Evolutionary conservation across 2,113 vertebrate genomes (phyloP).

Genomic region (Pelvicachromis taeniatus): DNA sequence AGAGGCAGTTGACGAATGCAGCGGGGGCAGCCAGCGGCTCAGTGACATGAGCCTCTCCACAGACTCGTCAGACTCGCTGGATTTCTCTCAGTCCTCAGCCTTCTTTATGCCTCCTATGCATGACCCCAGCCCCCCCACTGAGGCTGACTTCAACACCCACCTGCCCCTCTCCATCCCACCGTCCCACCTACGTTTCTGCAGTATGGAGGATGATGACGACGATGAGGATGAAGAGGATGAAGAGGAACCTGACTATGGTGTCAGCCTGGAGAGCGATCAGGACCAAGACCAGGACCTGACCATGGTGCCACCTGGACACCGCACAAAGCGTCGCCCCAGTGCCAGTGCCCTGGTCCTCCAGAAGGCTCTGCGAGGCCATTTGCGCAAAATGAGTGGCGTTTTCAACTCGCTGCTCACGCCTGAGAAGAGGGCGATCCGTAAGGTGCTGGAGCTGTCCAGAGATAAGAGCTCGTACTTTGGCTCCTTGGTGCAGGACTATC

Average conservation of each 20-base stretch:
- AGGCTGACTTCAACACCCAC: slow-evolving; percentile 63
- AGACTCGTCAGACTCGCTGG: slow-evolving; percentile 90
- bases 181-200: slow-evolving; percentile 72
- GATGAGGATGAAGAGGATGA: slow-evolving; percentile 60
- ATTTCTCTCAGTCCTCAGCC: slow-evolving; percentile 77
- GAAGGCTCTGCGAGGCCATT: slow-evolving; percentile 82
- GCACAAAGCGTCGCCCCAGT: slow-evolving; percentile 78
- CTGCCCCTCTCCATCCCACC: slow-evolving; percentile 72
- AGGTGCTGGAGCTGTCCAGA: slow-evolving; percentile 83
- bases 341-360: slow-evolving; percentile 80
- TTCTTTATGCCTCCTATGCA: slow-evolving; percentile 72
- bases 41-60: slow-evolving; percentile 96
- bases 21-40: slow-evolving; percentile 78
- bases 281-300: slow-evolving; percentile 64
- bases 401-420: slow-evolving; percentile 92
- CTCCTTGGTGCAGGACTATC: slow-evolving; percentile 91
- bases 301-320: slow-evolving; percentile 67
- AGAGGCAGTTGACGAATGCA: not conserved
- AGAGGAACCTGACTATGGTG: slow-evolving; percentile 48
- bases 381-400: slow-evolving; percentile 88
- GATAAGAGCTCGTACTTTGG: slow-evolving; percentile 92
- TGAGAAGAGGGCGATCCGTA: slow-evolving; percentile 83
- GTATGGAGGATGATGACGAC: slow-evolving; percentile 82
- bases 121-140: slow-evolving; percentile 50
- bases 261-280: slow-evolving; percentile 60